Evolutionary conservation across 2,888 invertebrate genomes (phyloP), one percentile per base, ranked within the genome.

Genomic region (Tenodera sinensis): DNA sequence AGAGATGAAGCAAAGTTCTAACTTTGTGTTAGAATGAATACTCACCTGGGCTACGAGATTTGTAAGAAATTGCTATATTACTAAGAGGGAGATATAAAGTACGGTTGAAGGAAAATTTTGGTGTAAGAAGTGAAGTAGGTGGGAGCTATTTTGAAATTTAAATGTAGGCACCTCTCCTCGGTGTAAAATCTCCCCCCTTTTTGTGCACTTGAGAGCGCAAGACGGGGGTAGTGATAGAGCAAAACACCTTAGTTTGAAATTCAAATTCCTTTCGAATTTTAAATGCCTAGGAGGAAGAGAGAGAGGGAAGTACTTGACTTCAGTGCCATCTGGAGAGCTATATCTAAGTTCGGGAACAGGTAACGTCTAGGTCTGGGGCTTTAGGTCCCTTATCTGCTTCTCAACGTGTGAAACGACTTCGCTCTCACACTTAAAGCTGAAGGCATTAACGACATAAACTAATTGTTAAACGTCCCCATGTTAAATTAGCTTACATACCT

Each of bases 191-290:
- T 71, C 25, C 54, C 15, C 20, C 20, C 54, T 71, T 71, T 71
- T 71, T 71, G 54, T 71, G 54, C 54, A 71, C 54, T 71, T 6
- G 54, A 71, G 54, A 71, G 54, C 54, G 54, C 54, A 71, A 71
- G 54, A 71, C 54, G 54, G 82, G 30, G 30, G 81, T 87, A 83
- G 28, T 30, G 87, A 86, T 86, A 85, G 71, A 83, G 83, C 34
- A 28, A 83, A 87, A 87, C 83, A 87, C 84, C 84, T 85, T 84
- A 89, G 84, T 89, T 89, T 88, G 87, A 89, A 89, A 84, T 89
- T 89, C 88, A 88, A 85, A 89, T 89, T 88, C 83, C 54, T 88
- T 84, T 84, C 28, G 89, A 89, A 89, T 89, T 89, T 89, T 81
- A 89, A 88, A 83, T 42, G 83, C 47, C 15, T 42, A n/a, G 82